A percentile compares a stretch with the other conserved stretches of the same genome.
Evolutionary conservation across 2,888 invertebrate genomes (phyloP).

Genomic region (Deladenus siricidicola): DNA sequence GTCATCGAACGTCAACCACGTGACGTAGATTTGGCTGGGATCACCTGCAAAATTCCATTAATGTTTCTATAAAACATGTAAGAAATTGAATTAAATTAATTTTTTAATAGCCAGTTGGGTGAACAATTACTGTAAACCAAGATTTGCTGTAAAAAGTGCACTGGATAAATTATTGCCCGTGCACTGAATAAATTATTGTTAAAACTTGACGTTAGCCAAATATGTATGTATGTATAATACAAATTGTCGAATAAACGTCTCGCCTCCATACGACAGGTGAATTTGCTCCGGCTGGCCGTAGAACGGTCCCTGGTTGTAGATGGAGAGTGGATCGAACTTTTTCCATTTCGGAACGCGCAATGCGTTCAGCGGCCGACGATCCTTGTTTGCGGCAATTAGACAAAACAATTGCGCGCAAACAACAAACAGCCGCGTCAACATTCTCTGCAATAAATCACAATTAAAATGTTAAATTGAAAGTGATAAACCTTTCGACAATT

Average conservation of each 20-base stretch:
- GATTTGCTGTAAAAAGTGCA: background rate
- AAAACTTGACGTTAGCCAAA: too few relatives aligned
- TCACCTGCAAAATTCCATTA: constrained; percentile 22
- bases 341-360: background rate
- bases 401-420: too few relatives aligned
- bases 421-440: too few relatives aligned
- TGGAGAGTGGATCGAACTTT: background rate
- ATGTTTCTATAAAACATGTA: background rate
- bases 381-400: too few relatives aligned
- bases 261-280: constrained; percentile 44
- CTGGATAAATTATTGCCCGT: background rate
- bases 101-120: too few relatives aligned
- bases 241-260: background rate
- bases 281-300: constrained; percentile 49
- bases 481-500: too few relatives aligned
- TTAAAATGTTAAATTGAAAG: too few relatives aligned
- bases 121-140: background rate
- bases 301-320: constrained; percentile 28
- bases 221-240: too few relatives aligned
- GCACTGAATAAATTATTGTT: too few relatives aligned
- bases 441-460: too few relatives aligned
- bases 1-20: constrained; percentile 50
- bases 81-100: too few relatives aligned
- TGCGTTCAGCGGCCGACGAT: too few relatives aligned
- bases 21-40: constrained; percentile 32